These are phyloP conservation scores for Henricia sp. DNA, from an alignment of 53 echinoderm and acorn worm genomes.

Conservation along the genomic window DNA sequence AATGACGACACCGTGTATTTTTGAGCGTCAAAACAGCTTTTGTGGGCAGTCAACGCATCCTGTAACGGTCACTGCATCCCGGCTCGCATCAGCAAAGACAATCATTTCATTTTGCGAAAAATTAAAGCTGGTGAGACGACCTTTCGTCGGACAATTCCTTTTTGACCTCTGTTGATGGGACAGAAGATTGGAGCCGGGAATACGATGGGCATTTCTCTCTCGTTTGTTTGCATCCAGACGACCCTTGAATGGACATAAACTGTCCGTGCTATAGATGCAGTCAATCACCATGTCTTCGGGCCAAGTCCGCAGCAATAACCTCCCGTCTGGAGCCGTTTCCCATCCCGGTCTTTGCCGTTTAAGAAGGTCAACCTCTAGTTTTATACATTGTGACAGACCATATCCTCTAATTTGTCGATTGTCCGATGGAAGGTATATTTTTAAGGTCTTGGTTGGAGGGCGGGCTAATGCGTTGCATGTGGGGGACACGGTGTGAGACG, in stretches of 20 bases:
- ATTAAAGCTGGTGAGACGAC: too few relatives aligned
- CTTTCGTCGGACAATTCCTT: too few relatives aligned
- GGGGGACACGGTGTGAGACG: slow-evolving; percentile 25
- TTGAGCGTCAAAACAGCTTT: too few relatives aligned
- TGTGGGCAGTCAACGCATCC: too few relatives aligned
- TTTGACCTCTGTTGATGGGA: background rate
- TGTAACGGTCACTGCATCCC: too few relatives aligned
- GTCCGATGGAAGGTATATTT: slow-evolving; percentile 11
- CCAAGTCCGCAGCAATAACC: slow-evolving; percentile 9
- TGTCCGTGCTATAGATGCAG: background rate
- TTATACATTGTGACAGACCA: slow-evolving; percentile 56
- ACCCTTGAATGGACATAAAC: too few relatives aligned
- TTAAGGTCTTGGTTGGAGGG: background rate
- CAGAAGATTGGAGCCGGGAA: background rate
- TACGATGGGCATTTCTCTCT: background rate
- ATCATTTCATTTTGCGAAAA: too few relatives aligned
- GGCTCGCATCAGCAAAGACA: too few relatives aligned
- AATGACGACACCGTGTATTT: too few relatives aligned
- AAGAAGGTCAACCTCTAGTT: background rate
- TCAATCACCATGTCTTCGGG: background rate
- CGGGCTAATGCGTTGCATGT: slow-evolving; percentile 40
- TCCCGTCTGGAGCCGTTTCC: background rate
- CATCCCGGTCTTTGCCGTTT: background rate
- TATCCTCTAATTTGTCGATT: slow-evolving; percentile 48
- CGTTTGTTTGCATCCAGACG: too few relatives aligned